Base-by-base conservation (phyloP, 2,113 vertebrate species). In the Leptobrachium ailaonicum region DNA sequence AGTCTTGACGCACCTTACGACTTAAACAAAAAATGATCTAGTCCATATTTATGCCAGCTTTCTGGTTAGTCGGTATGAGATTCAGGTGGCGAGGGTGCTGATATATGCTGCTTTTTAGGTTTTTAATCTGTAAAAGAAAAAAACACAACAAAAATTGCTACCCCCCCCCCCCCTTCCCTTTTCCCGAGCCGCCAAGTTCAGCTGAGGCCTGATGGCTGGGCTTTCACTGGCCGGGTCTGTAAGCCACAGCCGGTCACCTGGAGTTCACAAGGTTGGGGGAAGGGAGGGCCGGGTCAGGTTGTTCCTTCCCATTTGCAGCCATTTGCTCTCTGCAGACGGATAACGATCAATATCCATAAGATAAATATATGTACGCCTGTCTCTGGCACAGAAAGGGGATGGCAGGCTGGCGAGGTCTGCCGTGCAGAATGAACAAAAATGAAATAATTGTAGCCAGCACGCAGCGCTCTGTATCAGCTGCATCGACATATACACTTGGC, bases 191-290 rank as follows among this genome's bases (percentile, higher is more conserved):
- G 90, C 88, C 88, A 85, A 60, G 90, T 84, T 88, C 77, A 76
- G 85, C 78, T 84, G 85, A 90, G 87, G 90, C 87, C 82, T 77
- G 47, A n/a, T 86, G 83, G 83, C 82, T 68, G 85, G 80, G 71
- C 70, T 75, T 70, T 73, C 86, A 87, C 88, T 85, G 90, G 91
- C 90, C 85, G 67, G 85, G 87, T 94, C 91, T 92, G 90, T 90
- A 93, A 93, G 95, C 94, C 92, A 88, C 90, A 93, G 92, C 94
- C 96, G 96, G 96, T 97, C 96, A 96, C 94, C 95, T 95, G 95
- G 96, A 97, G 95, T 98, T 98, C 95, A 96, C 88, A 80, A 82
- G 87, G 87, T 89, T 80, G 78, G 77, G 77, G 78, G 78, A 73
- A 60, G 86, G 88, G 87, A 85, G 86, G 86, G 85, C 86, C 87